Evolutionary conservation across 1,140 invertebrate genomes (phyloP), one percentile per base, ranked within the genome.

Genomic region (Reticulitermes speratus): DNA sequence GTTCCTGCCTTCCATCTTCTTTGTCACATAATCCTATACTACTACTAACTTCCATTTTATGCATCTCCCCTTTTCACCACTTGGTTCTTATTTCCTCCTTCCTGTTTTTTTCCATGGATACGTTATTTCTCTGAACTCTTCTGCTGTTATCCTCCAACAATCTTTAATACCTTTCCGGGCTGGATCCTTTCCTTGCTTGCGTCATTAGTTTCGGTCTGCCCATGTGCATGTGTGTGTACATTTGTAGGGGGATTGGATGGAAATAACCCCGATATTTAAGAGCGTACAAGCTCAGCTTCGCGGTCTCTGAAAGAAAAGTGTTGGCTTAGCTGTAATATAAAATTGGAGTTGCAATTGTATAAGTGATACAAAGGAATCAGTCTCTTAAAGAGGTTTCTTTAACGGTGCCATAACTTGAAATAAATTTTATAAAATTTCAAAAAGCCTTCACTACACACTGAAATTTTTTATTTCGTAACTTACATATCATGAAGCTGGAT

Each of bases 281-380:
- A 30, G 25, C 65, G 14, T 30, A 30, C 65, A 8, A 75, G n/a
- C 25, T 75, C 65, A 30, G 65, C 9, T n/a, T 75, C 25, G n/a
- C 65, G 65, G 65, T 75, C 65, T 75, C 7, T 75, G 65, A 75
- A 75, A 75, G 65, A 16, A 75, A 75, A 75, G n/a, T 30, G 65
- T 75, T 75, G 65, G 65, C 65, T 75, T 75, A 30, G n/a, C 65
- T 75, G 65, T 14, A 75, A 75, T 75, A 75, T 75, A 75, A 75
- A 75, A 30, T 11, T 75, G 2, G 6, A 30, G 25, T 30, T 25
- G n/a, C 65, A 9, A 75, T 75, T 75, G 25, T 30, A 75, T 75
- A 75, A 75, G 65, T 30, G 65, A 75, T 14, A 65, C 16, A 65
- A 65, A 65, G 59, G 59, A 23, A 23, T 23, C 52, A 55, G 52